Conservation (phyloP, 2,888 invertebrate genomes). For the Ectropis crepuscularia region DNA sequence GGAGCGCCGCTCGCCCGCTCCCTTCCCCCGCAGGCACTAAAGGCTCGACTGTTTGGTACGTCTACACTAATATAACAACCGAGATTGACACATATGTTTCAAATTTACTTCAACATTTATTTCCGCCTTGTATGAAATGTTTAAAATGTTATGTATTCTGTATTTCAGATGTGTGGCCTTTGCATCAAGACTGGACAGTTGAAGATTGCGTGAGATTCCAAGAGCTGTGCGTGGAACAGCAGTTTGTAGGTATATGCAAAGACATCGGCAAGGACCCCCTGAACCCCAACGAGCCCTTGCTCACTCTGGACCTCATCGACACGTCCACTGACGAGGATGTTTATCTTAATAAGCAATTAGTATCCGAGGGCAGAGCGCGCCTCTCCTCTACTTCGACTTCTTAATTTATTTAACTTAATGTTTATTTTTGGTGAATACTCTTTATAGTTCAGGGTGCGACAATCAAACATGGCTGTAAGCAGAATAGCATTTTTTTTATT, state of each 20-base stretch:
- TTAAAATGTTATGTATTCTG: slow-evolving; percentile 1
- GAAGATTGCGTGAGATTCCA: slow-evolving; percentile 91
- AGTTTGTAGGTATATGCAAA: slow-evolving; percentile 88
- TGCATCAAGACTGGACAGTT: slow-evolving; percentile 88
- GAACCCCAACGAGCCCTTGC: slow-evolving; percentile 85
- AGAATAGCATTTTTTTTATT: slow-evolving; percentile 26
- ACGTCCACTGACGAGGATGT: slow-evolving; percentile 88
- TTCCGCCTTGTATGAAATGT: no score
- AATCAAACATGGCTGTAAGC: slow-evolving; percentile 15
- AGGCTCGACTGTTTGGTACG: slow-evolving; percentile 77
- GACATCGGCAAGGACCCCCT: slow-evolving; percentile 86
- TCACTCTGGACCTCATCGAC: slow-evolving; percentile 89
- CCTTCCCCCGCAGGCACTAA: slow-evolving; percentile 76
- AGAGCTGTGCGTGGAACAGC: slow-evolving; percentile 87
- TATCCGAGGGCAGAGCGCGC: slow-evolving; percentile 86
- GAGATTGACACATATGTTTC: no score
- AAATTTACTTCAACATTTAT: no score
- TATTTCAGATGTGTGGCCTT: slow-evolving; percentile 78
- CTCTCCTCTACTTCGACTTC: slow-evolving; percentile 53
- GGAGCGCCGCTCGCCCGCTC: slow-evolving; percentile 68
- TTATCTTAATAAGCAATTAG: slow-evolving; percentile 86
- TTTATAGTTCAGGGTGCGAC: slow-evolving; percentile 46
- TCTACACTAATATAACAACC: slow-evolving; percentile 33
- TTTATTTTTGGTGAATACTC: slow-evolving; percentile 37
- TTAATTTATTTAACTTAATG: slow-evolving; percentile 30